Evolutionary conservation across 2,113 vertebrate species (phyloP), one percentile per base, ranked within the genome.

Genomic region (Rhinichthys klamathensis): DNA sequence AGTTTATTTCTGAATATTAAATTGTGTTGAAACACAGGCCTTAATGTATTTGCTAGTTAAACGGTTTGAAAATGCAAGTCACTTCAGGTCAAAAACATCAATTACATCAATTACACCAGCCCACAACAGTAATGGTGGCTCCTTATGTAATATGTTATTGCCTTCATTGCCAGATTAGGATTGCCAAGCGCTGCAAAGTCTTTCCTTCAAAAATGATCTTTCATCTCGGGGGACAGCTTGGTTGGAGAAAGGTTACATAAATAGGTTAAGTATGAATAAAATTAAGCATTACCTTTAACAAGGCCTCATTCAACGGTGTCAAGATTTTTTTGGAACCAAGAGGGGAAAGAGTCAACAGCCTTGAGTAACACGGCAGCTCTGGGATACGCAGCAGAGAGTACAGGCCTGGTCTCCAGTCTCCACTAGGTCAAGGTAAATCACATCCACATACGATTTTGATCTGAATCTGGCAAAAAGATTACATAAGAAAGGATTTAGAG

Each of bases 371-470:
- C 69, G 67, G 84, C 41, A 84, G 63, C 41, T 67, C 38, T 46
- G 4, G 23, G 35, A 30, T 61, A 27, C 16, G 61, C 56, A 6
- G 35, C 69, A 41, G 35, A 72, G 38, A 84, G 5, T 61, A 32
- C 32, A 18, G 44, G 51, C 67, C 30, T n/a, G n/a, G 65, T 65
- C 65, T 69, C 46, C 80, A 83, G 65, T 65, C 65, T 69, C 46
- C 80, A 83, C 41, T 81, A 56, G 75, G 73, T 80, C 81, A 87
- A 89, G 77, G 83, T 80, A 83, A 41, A 79, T 88, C 73, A 83
- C 13, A 49, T 83, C 58, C 60, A 58, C 83, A 87, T 82, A 83
- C 83, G 83, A 89, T 84, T 88, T 86, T 86, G 54, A 89, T 88
- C 88, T 72, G 75, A 41, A 82, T 80, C 63, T 88, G 78, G 84